Conservation (phyloP, 2,113 vertebrate genomes). For the Parus major region DNA sequence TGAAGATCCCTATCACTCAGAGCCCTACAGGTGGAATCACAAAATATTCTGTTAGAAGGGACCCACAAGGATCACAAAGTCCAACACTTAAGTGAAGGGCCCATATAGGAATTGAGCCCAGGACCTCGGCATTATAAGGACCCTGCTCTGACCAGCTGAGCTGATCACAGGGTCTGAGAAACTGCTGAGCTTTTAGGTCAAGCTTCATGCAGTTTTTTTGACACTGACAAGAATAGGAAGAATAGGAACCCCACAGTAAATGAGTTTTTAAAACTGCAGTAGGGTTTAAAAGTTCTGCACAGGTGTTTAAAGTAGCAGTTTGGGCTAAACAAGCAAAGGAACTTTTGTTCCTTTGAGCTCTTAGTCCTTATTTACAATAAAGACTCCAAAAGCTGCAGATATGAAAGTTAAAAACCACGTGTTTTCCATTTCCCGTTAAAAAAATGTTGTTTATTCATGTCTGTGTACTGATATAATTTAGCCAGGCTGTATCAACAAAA, state of each 20-base stretch:
- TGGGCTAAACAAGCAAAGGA: background rate
- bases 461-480: background rate
- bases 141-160: background rate
- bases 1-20: background rate
- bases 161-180: background rate
- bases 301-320: background rate
- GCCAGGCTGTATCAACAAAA: background rate
- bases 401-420: background rate
- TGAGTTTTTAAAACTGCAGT: background rate
- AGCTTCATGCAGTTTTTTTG: background rate
- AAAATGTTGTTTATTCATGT: background rate
- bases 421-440: background rate
- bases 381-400: background rate
- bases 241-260: background rate
- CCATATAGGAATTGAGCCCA: background rate
- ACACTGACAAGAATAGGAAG: background rate
- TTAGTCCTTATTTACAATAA: background rate
- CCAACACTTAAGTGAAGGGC: background rate
- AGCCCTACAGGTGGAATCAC: background rate
- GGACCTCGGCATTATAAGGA: rapidly evolving
- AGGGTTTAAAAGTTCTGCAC: background rate
- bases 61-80: background rate
- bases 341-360: background rate
- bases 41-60: background rate
- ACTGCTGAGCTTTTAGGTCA: background rate